Evolutionary conservation across 2,113 vertebrate species (phyloP), one percentile per base, ranked within the genome.

Genomic region (Hirundichthys speculiger): DNA sequence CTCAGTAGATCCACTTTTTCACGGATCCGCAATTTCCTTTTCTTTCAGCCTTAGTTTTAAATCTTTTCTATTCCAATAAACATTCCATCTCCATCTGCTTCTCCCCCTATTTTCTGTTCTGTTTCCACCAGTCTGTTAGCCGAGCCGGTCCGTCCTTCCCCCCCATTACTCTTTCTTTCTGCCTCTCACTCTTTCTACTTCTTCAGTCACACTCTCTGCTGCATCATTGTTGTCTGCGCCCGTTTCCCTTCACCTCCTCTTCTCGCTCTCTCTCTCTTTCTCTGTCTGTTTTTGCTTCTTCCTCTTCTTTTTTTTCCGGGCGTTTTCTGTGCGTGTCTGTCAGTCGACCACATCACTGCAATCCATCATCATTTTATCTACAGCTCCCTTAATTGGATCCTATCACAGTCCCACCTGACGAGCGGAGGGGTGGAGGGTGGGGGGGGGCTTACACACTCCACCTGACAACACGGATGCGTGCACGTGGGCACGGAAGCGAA

Each of bases 281-380:
- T 18, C 19, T 40, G 19, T 30, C 5, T 5, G 24, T 38, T 24
- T 43, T 21, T 54, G 34, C 64, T 52, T 54, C n/a, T n/a, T n/a
- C n/a, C n/a, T n/a, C n/a, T n/a, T n/a, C n/a, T n/a, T n/a, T n/a
- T n/a, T n/a, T n/a, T n/a, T n/a, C n/a, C n/a, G n/a, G n/a, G n/a
- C n/a, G n/a, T n/a, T n/a, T 65, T 46, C 42, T 58, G 72, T 59
- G 39, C 49, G 40, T 12, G 73, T 69, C 39, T 13, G 73, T 93
- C 93, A 91, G 86, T 78, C 84, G 84, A 77, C 83, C 56, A 77
- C 86, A 76, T 85, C 73, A 72, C 76, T 80, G 93, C 91, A 93
- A 95, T 94, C 93, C 93, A 93, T 95, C 94, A 94, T 92, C 91
- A 93, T 94, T 94, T 93, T 93, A 95, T 94, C 94, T 93, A 89